A percentile compares a stretch with the other conserved stretches of the same genome.
Evolutionary conservation across 35 echinoderm and acorn worm species (phyloP).

Genomic region (Amphiura filiformis): DNA sequence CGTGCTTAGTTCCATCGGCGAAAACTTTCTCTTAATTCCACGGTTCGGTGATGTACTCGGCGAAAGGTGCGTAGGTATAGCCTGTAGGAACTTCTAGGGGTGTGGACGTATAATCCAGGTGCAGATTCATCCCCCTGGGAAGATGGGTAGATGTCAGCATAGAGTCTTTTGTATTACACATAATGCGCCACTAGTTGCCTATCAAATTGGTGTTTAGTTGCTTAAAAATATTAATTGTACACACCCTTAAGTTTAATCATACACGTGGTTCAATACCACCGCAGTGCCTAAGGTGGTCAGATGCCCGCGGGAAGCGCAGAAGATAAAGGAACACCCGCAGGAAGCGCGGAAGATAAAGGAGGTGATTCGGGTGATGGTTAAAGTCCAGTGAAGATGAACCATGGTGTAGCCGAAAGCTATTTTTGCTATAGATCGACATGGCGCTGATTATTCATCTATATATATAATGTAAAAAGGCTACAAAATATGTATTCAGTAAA

Average conservation of each 20-base stretch:
- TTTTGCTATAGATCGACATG: not conserved
- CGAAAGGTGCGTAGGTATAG: not conserved
- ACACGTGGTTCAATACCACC: not conserved
- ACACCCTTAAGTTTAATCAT: not conserved
- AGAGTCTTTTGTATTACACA: not conserved
- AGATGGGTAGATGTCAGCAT: not conserved
- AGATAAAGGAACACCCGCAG: not conserved
- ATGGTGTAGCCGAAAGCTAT: not conserved
- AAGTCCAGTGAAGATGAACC: not conserved
- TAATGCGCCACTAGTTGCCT: not conserved
- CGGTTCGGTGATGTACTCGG: not conserved
- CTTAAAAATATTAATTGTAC: slow-evolving; percentile 9
- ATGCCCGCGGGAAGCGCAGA: not conserved
- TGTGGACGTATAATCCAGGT: not conserved
- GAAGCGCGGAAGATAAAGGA: not conserved
- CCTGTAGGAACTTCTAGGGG: not conserved
- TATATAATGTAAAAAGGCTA: not conserved
- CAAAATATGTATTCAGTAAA: not conserved
- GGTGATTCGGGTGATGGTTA: not conserved
- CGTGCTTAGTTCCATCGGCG: not conserved
- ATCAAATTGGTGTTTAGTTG: not conserved
- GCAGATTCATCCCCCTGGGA: not conserved
- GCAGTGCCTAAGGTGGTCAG: not conserved
- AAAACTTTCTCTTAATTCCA: not conserved
- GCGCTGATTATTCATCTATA: not conserved